Base-by-base conservation (phyloP, 2,888 invertebrate genomes). In the Arrhopalites spinosus region DNA sequence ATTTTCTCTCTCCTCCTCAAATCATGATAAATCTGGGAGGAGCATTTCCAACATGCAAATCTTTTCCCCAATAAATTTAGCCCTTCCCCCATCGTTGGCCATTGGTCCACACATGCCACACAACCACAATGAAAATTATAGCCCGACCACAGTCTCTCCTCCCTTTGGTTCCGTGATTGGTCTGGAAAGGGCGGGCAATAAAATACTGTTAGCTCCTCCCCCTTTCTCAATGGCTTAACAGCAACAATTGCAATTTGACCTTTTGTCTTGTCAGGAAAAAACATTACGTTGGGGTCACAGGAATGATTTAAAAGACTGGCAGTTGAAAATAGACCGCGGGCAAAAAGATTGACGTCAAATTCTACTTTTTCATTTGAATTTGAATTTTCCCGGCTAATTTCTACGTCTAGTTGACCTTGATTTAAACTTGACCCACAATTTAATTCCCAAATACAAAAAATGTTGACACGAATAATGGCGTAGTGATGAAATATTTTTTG, bases 151-250 rank as follows among this genome's bases (percentile, higher is more conserved):
- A 36, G 36, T 36, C 36, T 36, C 36, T 36, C 1, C 25, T 59
- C 25, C 11, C 36, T 36, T 11, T 36, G 36, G 23, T 59, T 25
- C 8, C 25, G 5, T 1, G 59, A 27, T 25, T 59, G 59, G 1
- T 59, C 59, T 25, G 59, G 27, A 59, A 59, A 59, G 20, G 59
- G 59, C 1, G 59, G 59, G 25, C 59, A 59, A 27, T 59, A 59
- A 25, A 59, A 59, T 8, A 59, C 25, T 0, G 13, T 1, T 1
- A 59, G 25, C 25, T 59, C 59, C 8, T 59, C 59, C 5, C 59
- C 59, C 13, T 25, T 59, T 25, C 25, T 59, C 1, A 59, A 15
- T 1, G 59, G 3, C 15, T 59, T 59, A 13, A 59, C 59, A 59
- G 5, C 25, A 5, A 59, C 59, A 20, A 59, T 59, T 23, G 59